phyloP scores from a whole-genome alignment of 2,888 invertebrate genomes.

The Amiota minor region DNA sequence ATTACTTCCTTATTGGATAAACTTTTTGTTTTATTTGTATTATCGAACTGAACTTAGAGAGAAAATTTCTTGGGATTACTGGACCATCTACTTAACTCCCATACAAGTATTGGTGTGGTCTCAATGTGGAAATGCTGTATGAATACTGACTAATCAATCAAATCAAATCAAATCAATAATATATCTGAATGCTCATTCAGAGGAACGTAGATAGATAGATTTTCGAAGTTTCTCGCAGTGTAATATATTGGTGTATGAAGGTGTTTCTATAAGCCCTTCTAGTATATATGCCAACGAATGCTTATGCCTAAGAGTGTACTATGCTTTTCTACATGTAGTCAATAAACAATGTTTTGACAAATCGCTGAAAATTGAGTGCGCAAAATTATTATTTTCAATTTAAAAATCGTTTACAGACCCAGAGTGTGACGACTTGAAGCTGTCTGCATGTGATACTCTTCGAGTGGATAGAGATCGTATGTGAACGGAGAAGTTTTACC shows the following conservation, averaged over 20 bases:
- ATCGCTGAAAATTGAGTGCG: slow-evolving; percentile 73
- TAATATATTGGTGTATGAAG: not conserved
- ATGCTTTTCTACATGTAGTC: slow-evolving; percentile 49
- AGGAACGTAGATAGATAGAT: no score
- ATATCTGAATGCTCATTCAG: no score
- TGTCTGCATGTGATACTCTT: not conserved
- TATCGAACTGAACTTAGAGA: no score
- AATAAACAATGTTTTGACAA: slow-evolving; percentile 73
- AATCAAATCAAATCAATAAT: no score
- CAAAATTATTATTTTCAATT: slow-evolving; percentile 72
- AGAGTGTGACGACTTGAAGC: slow-evolving; percentile 36
- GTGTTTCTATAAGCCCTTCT: slow-evolving; percentile 6
- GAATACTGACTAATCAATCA: no score
- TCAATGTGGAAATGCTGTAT: no score
- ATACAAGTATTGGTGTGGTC: no score
- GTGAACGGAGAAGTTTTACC: not conserved
- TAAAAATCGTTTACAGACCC: slow-evolving; percentile 51
- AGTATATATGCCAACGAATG: not conserved
- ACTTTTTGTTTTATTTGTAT: no score
- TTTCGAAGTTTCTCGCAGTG: slow-evolving; percentile 16
- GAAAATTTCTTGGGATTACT: no score
- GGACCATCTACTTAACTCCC: no score
- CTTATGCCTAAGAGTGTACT: not conserved
- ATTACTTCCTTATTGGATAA: no score
- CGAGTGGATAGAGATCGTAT: slow-evolving; percentile 14